These are phyloP conservation scores for Cyclophora albipunctata DNA, from an alignment of 2,888 invertebrate species.

Conservation along the genomic window DNA sequence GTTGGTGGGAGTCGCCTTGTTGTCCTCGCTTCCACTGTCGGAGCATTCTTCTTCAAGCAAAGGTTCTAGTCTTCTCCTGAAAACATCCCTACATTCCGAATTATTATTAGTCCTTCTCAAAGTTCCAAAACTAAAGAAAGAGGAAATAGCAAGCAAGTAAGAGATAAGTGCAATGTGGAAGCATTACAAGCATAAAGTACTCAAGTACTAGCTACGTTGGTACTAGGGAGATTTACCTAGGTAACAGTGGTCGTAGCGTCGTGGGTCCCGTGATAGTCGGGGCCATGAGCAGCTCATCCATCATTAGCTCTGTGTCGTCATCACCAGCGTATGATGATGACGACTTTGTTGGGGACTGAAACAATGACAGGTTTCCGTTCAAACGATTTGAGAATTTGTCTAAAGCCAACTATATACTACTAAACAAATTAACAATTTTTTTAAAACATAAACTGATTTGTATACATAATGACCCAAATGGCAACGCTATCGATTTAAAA, in stretches of 20 bases:
- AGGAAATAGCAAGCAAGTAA: slow-evolving; percentile 3
- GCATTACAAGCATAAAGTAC: slow-evolving; percentile 6
- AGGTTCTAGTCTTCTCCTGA: slow-evolving; percentile 85
- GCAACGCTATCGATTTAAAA: no score
- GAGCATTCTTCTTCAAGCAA: slow-evolving; percentile 88
- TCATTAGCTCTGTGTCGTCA: slow-evolving; percentile 87
- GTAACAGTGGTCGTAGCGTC: slow-evolving; percentile 80
- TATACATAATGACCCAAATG: no score
- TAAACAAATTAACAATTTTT: no score
- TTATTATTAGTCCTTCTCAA: slow-evolving; percentile 25
- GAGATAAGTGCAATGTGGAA: slow-evolving; percentile 3
- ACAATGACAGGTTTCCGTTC: slow-evolving; percentile 36
- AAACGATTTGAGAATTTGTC: slow-evolving; percentile 23
- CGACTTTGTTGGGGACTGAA: slow-evolving; percentile 79
- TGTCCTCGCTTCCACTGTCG: slow-evolving; percentile 74
- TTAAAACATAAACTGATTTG: no score
- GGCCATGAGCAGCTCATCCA: slow-evolving; percentile 86
- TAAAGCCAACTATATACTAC: no score
- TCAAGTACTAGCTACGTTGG: not conserved
- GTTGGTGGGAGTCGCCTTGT: slow-evolving; percentile 66
- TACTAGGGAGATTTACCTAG: slow-evolving; percentile 64
- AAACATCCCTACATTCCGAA: slow-evolving; percentile 59
- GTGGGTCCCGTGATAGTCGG: slow-evolving; percentile 84
- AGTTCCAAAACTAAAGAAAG: slow-evolving; percentile 8
- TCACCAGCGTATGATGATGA: slow-evolving; percentile 81